Base-by-base conservation (phyloP, 2,888 invertebrate genomes). In the Drosophila mettleri region DNA sequence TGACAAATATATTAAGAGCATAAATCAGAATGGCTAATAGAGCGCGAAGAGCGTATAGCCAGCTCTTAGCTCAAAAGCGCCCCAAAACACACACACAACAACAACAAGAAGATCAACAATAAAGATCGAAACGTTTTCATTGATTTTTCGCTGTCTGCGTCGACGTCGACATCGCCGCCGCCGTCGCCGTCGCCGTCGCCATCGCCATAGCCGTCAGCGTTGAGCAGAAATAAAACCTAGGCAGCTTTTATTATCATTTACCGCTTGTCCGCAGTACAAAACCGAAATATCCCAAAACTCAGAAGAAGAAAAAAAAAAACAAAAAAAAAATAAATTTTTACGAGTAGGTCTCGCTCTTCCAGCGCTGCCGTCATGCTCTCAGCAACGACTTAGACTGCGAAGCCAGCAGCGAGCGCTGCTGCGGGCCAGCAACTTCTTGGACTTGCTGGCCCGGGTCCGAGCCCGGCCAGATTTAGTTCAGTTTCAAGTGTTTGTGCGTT, bases 401-500 rank as follows among this genome's bases (percentile, higher is more conserved):
- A 54, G 79, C 60, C 24, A 49, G 57, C 78, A 60, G 78, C 63
- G 60, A 54, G 22, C 64, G 74, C 70, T 58, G 78, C 68, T 72
- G 90, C 79, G 74, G 84, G 73, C 81, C 90, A 91, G 88, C 90
- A 89, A 90, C 91, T 90, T 91, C 90, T 90, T 90, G 89, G 90
- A 91, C 90, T 89, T 90, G 90, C 82, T 89, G 76, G 78, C 78
- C 81, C 66, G 87, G 85, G 89, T 89, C 87, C 89, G 87, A 82
- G 89, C 89, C 80, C 60, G 79, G 81, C 78, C 80, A 90, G 87
- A 89, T 89, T 90, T 90, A 90, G 90, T 90, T 90, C 90, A 89
- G 89, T 91, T 90, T 91, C 89, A 89, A 91, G 91, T 91, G 91
- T 91, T 88, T 89, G 89, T 89, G 91, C 90, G 90, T 90, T 89